Evolutionary conservation across 1,140 invertebrate genomes (phyloP).

Genomic region (Nautilus pompilius): DNA sequence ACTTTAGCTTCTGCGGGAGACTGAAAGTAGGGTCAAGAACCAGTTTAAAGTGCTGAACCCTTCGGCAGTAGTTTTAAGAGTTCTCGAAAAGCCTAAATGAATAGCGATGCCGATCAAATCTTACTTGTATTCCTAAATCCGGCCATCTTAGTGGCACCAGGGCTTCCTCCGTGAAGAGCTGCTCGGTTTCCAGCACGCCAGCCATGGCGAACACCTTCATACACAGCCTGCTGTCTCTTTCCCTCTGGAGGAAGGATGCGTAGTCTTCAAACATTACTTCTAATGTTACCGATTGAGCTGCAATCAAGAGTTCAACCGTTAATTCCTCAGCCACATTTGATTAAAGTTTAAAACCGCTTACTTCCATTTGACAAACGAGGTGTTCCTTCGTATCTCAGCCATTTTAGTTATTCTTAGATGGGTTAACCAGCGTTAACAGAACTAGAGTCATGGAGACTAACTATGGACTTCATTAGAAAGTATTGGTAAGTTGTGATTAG

Average conservation of each 20-base stretch:
- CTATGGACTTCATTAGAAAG: too few species aligned
- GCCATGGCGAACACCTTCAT: slow-evolving; percentile 82
- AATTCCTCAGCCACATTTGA: neutral
- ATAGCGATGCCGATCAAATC: too few species aligned
- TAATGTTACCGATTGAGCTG: slow-evolving; percentile 43
- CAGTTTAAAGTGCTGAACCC: too few species aligned
- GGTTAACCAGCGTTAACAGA: neutral
- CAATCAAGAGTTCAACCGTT: neutral
- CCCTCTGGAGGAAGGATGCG: slow-evolving; percentile 64
- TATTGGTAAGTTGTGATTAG: neutral
- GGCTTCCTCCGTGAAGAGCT: slow-evolving; percentile 84
- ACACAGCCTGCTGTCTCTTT: slow-evolving; percentile 68
- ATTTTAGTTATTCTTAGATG: neutral
- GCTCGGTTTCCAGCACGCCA: slow-evolving; percentile 76
- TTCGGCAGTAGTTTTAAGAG: too few species aligned
- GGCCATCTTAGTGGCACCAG: slow-evolving; percentile 86
- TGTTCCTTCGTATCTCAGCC: neutral
- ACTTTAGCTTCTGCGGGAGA: too few species aligned
- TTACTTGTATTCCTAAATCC: slow-evolving; percentile 76
- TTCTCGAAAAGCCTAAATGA: too few species aligned
- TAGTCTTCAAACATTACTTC: slow-evolving; percentile 79
- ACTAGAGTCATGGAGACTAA: too few species aligned
- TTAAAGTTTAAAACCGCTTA: neutral
- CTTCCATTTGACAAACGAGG: neutral
- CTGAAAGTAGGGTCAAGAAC: too few species aligned